A percentile compares a stretch with the other conserved stretches of the same genome.
Evolutionary conservation across 2,888 invertebrate genomes (phyloP).

Genomic region (Nomada ruficornis): DNA sequence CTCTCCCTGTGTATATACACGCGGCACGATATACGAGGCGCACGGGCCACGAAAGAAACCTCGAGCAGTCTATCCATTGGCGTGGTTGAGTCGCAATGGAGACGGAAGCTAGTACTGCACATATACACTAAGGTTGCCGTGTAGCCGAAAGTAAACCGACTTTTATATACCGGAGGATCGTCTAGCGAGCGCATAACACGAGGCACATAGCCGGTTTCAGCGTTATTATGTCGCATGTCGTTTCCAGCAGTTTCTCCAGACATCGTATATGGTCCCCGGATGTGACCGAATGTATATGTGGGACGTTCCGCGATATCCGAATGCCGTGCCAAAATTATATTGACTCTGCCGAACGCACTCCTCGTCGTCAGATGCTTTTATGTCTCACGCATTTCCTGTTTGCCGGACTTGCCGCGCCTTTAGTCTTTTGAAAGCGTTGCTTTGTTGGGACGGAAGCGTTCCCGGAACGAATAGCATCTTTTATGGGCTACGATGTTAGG

Average conservation of each 20-base stretch:
- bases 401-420: conserved; percentile 31
- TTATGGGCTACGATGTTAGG: too few relatives aligned
- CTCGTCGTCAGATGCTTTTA: conserved; percentile 75
- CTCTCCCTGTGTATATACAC: conserved; percentile 8
- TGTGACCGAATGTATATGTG: conserved; percentile 43
- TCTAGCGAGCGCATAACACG: conserved; percentile 43
- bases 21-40: conserved; percentile 19
- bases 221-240: conserved; percentile 72
- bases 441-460: neutral
- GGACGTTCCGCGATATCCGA: conserved; percentile 74
- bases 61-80: conserved; percentile 62
- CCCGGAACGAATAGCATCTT: too few relatives aligned
- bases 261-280: conserved; percentile 42
- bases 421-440: neutral
- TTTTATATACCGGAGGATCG: conserved; percentile 75
- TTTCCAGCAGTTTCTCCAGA: conserved; percentile 59
- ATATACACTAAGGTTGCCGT: conserved; percentile 63
- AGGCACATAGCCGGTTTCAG: conserved; percentile 14
- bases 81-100: conserved; percentile 52
- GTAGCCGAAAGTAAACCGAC: conserved; percentile 79
- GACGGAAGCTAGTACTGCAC: conserved; percentile 68
- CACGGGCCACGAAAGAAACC: conserved; percentile 48
- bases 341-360: conserved; percentile 76
- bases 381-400: conserved; percentile 63
- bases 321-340: conserved; percentile 81